phyloP scores from a whole-genome alignment of 2,888 invertebrate species.

The Agonopterix heracliana region DNA sequence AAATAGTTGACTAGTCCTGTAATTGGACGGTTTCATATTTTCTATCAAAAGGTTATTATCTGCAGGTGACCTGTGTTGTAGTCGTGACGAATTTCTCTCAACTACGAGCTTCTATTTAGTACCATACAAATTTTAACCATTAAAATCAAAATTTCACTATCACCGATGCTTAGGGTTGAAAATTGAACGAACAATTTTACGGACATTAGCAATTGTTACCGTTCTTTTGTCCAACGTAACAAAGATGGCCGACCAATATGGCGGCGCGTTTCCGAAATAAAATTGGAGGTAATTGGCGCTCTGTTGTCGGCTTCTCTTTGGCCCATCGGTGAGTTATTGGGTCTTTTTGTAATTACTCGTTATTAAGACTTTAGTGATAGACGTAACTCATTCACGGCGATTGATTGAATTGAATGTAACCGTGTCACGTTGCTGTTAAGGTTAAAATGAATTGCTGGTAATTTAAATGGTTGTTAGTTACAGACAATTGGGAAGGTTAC shows the following conservation, averaged over 20 bases:
- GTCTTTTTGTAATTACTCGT: constrained; percentile 31
- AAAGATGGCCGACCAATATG: constrained; percentile 20
- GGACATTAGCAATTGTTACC: constrained; percentile 19
- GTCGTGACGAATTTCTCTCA: constrained; percentile 20
- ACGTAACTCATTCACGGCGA: constrained; percentile 1
- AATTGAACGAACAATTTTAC: constrained; percentile 18
- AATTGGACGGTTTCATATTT: constrained; percentile 20
- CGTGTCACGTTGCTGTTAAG: constrained; percentile 5
- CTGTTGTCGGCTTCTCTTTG: constrained; percentile 17
- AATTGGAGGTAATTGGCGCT: constrained; percentile 30
- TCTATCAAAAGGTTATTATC: constrained; percentile 22
- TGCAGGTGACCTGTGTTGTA: neutral
- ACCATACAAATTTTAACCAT: constrained; percentile 5
- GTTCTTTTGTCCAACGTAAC: constrained; percentile 16
- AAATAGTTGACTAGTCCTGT: constrained; percentile 9
- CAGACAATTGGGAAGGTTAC: neutral
- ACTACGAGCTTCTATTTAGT: neutral
- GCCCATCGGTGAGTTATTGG: constrained; percentile 20
- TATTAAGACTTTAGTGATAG: constrained; percentile 23
- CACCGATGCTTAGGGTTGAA: constrained; percentile 14
- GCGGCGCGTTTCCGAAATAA: constrained; percentile 24
- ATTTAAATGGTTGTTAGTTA: neutral
- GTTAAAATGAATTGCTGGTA: neutral
- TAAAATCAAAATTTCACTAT: constrained; percentile 15
- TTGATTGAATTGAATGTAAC: constrained; percentile 9